Percentiles rank a stretch among this genome's conserved stretches.
These are phyloP conservation scores for Coregonus suidteri DNA, from an alignment of 2,797 vertebrate genomes.

Conservation along the genomic window DNA sequence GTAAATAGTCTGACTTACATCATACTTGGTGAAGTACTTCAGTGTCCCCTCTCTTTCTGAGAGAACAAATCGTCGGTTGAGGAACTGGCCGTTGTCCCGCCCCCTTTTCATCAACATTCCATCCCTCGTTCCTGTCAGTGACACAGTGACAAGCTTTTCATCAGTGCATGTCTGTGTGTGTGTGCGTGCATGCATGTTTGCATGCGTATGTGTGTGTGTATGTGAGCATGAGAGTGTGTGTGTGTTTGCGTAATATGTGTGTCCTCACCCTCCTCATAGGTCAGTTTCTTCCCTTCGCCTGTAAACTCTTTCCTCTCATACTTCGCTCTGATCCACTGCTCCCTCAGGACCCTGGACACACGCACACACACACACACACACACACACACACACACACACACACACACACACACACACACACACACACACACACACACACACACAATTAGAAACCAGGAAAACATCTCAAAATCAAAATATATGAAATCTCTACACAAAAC, in stretches of 20 bases:
- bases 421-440: conserved; percentile 27
- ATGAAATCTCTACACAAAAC: too few relatives aligned
- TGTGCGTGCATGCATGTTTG: background rate
- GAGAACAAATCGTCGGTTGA: conserved; percentile 84
- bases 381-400: conserved; percentile 23
- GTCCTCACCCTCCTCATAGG: conserved; percentile 77
- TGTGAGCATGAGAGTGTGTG: background rate
- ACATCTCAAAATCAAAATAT: too few relatives aligned
- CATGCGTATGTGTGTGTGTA: conserved; percentile 3
- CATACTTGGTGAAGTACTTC: conserved; percentile 87
- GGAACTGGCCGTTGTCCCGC: conserved; percentile 87
- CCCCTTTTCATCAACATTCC: conserved; percentile 87
- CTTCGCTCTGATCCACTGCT: conserved; percentile 91
- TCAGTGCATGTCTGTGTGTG: background rate
- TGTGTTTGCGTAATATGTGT: background rate
- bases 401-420: conserved; percentile 30
- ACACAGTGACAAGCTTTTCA: background rate
- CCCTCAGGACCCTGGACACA: conserved; percentile 78
- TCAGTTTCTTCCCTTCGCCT: conserved; percentile 59
- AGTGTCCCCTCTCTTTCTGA: conserved; percentile 85
- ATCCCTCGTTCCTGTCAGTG: conserved; percentile 75
- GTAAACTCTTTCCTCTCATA: conserved; percentile 86
- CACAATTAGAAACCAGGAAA: background rate
- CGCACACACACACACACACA: conserved; percentile 29
- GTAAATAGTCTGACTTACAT: conserved; percentile 74